phyloP scores from a whole-genome alignment of 2,888 invertebrate species.

The Diogma glabrata region DNA sequence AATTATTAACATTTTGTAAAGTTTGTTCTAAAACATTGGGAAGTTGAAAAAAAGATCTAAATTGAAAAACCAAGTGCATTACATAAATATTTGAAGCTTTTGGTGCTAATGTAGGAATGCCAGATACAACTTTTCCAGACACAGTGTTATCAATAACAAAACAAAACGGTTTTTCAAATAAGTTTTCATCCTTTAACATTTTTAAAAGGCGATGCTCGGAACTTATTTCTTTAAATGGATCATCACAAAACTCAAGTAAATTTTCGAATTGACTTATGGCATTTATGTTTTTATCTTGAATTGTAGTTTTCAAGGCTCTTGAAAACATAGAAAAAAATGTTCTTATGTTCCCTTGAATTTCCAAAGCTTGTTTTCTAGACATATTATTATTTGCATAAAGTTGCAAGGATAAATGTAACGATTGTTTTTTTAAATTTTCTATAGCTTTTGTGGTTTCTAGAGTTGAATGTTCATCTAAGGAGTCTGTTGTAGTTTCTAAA shows the following conservation, averaged over 20 bases:
- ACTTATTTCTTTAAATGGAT: conserved; percentile 15
- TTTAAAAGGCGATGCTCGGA: conserved; percentile 15
- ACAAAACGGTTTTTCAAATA: conserved; percentile 10
- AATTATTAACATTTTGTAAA: background rate
- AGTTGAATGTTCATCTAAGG: background rate
- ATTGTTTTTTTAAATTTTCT: background rate
- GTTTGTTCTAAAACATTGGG: conserved; percentile 11
- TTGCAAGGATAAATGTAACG: conserved; percentile 7
- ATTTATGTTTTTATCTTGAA: background rate
- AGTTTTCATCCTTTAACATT: conserved; percentile 11
- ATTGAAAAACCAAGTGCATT: conserved; percentile 14
- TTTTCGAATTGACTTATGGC: background rate
- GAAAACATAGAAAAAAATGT: conserved; percentile 9
- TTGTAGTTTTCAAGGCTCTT: background rate
- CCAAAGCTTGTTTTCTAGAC: conserved; percentile 12
- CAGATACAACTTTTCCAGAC: conserved; percentile 3
- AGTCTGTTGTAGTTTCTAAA: no score
- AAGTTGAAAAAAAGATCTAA: conserved; percentile 14
- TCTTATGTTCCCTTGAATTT: conserved; percentile 11
- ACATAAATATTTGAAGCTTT: conserved; percentile 11
- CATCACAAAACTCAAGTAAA: conserved; percentile 10
- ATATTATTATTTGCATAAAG: conserved; percentile 10
- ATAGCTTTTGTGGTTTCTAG: background rate
- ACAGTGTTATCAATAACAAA: conserved; percentile 8
- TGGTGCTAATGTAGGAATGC: conserved; percentile 10